Percentiles rank a stretch among this genome's conserved stretches.
Evolutionary conservation across 1,140 invertebrate genomes (phyloP).

Genomic region (Lepidostoma basale): DNA sequence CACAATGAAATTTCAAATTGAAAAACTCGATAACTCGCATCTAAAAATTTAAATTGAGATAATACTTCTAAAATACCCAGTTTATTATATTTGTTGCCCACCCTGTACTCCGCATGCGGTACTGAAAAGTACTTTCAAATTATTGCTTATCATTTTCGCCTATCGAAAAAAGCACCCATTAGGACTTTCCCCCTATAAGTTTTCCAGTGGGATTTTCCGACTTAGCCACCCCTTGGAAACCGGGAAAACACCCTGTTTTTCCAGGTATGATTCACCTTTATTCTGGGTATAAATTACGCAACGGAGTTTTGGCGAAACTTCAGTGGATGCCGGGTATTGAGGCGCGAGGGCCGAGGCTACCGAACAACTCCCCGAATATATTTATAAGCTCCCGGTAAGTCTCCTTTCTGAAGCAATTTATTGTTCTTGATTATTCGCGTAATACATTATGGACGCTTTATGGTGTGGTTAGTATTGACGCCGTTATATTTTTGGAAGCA

Average conservation of each 20-base stretch:
- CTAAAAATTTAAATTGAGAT: neutral
- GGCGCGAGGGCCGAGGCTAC: neutral
- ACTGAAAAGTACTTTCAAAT: neutral
- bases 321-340: neutral
- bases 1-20: neutral
- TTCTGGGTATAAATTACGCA: conserved; percentile 6
- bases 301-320: neutral
- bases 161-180: neutral
- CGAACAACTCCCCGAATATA: too few relatives aligned
- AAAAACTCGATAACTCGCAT: neutral
- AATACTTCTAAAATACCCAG: neutral
- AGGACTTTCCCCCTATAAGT: neutral
- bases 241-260: neutral
- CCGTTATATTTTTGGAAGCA: neutral
- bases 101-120: neutral
- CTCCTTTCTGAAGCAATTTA: neutral
- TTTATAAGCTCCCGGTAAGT: neutral
- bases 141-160: neutral
- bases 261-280: conserved; percentile 17
- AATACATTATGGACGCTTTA: neutral
- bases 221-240: neutral
- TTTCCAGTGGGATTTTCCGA: neutral
- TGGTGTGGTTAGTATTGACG: neutral
- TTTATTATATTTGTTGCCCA: neutral
- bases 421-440: neutral